Conservation (phyloP, 1,140 invertebrate species). For the Nixonia krombeini region DNA sequence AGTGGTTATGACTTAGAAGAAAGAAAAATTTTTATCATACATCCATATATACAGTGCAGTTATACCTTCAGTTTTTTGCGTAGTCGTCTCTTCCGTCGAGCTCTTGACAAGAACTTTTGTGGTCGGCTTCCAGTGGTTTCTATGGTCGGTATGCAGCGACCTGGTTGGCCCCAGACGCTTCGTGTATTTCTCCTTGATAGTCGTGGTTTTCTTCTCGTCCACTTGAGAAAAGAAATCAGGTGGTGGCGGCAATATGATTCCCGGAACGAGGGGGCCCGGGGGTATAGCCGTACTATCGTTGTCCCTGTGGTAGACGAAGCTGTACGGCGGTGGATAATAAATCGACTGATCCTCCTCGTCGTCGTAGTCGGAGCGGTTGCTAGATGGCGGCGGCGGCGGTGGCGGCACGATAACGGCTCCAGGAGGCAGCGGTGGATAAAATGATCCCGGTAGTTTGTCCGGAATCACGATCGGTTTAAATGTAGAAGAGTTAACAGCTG, state of each 20-base stretch:
- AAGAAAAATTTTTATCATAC: no score
- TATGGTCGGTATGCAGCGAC: slow-evolving; percentile 45
- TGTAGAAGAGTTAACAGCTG: slow-evolving; percentile 46
- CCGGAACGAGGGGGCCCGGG: slow-evolving; percentile 88
- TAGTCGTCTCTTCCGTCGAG: no score
- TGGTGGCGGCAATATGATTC: slow-evolving; percentile 88
- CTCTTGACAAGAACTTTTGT: no score
- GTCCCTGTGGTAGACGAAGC: slow-evolving; percentile 82
- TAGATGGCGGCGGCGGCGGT: slow-evolving; percentile 79
- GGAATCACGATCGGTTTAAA: slow-evolving; percentile 41
- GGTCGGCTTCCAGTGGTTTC: no score
- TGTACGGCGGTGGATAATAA: slow-evolving; percentile 91
- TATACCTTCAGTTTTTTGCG: no score
- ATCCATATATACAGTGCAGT: no score
- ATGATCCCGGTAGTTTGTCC: slow-evolving; percentile 68
- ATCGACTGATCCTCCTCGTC: slow-evolving; percentile 91
- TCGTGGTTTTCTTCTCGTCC: slow-evolving; percentile 65
- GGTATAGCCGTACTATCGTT: slow-evolving; percentile 84
- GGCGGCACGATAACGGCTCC: slow-evolving; percentile 79
- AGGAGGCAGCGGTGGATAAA: slow-evolving; percentile 77
- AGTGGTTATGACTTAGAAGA: no score
- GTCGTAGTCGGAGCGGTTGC: slow-evolving; percentile 81
- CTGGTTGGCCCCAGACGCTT: slow-evolving; percentile 55
- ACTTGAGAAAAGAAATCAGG: slow-evolving; percentile 85
- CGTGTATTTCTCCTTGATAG: slow-evolving; percentile 51